Base-by-base conservation (phyloP, 2,888 invertebrate species). In the Lasioglossum lativentre region DNA sequence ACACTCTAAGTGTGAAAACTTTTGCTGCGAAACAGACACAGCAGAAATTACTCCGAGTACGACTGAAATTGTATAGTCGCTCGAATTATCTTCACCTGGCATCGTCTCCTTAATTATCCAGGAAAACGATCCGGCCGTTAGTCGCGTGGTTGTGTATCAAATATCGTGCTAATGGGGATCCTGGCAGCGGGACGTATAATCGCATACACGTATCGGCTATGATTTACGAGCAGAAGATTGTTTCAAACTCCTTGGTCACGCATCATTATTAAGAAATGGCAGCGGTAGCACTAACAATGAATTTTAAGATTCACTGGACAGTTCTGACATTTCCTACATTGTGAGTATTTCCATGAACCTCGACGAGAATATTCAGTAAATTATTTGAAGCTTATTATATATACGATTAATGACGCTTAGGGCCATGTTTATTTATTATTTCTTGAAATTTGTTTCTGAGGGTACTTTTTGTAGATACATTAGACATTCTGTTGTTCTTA, bases 41-140 rank as follows among this genome's bases (percentile, higher is more conserved):
- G 10, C n/a, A 56, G n/a, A 1, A 56, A 56, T 56, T 56, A 56
- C 12, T 56, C 4, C n/a, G 56, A 27, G 4, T n/a, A 12, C n/a
- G 12, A n/a, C n/a, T 56, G n/a, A 56, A 27, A n/a, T 56, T n/a
- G n/a, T 12, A 27, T n/a, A 23, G n/a, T 56, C 6, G n/a, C n/a
- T n/a, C 8, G 4, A 56, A 56, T 56, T 56, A 56, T 56, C 56
- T n/a, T 59, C 27, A 27, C 14, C 59, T 59, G 56, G 56, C n/a
- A 56, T 56, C n/a, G 68, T 63, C 68, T 72, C 38, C 63, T 75
- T 89, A 88, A 88, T 89, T 84, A 89, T 70, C 81, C 63, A 81
- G 86, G 89, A 89, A 86, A 83, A 85, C 63, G 88, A 89, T 82
- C 89, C 82, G 71, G n/a, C 80, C 14, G 66, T 75, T 47, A 45